Evolutionary conservation across 2,797 vertebrate genomes (phyloP), one percentile per base, ranked within the genome.

Genomic region (Ctenochaetus hawaiiensis): DNA sequence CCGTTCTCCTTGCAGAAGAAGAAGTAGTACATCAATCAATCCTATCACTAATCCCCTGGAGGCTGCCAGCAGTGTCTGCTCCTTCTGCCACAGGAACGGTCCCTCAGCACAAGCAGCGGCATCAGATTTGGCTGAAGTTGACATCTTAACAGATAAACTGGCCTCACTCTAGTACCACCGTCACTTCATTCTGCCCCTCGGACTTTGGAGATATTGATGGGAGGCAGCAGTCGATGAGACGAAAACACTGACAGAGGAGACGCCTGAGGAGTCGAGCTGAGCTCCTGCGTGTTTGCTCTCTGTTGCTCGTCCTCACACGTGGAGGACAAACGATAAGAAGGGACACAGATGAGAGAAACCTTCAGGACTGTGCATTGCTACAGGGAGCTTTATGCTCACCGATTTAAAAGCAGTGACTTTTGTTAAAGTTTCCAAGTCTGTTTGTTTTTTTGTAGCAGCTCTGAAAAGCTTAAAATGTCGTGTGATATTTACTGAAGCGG

Each of bases 131-230:
- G 87, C 78, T 81, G 67, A 69, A 82, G 86, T 70, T 91, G 90
- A 92, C 93, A 86, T 85, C 80, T 85, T 82, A 79, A 85, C 85
- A 83, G 92, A 94, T 92, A 87, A 92, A 92, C 74, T 75, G 81
- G 84, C 75, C 77, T 47, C 67, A 60, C 81, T 86, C 82, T 80
- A 69, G 81, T 80, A 73, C 72, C 78, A 60, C 80, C 80, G 78
- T 86, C 89, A 77, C 81, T 70, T 83, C 86, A 83, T 87, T 85
- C 82, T 88, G 74, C 85, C 86, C 39, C 83, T 84, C 20, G 14
- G 87, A 81, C 81, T 68, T 72, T 26, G 57, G 80, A 49, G 67
- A 80, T 91, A 92, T 89, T 81, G 91, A 93, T 87, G 87, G 73
- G 68, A 43, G 65, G 60, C 72, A 54, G 64, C 18, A 68, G 89